Conservation (phyloP, 2,888 invertebrate species). For the Yponomeuta plumbellus region DNA sequence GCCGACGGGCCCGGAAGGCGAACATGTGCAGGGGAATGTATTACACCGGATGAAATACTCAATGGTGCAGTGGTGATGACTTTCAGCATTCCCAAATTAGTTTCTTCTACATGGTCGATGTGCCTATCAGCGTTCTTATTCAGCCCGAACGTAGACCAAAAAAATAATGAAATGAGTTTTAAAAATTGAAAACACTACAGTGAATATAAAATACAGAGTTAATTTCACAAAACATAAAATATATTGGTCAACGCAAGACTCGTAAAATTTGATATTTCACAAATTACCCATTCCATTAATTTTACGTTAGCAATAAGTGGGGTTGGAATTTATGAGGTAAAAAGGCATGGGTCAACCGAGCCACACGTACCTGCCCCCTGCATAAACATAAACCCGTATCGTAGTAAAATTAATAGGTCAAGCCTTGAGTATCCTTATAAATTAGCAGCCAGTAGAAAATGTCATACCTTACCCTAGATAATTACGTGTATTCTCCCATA, state of each 20-base stretch:
- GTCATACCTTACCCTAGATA: neutral
- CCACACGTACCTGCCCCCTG: neutral
- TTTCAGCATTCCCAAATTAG: conserved; percentile 42
- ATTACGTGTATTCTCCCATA: neutral
- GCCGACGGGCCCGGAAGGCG: conserved; percentile 51
- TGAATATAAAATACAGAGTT: neutral
- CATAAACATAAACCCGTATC: neutral
- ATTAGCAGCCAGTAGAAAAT: neutral
- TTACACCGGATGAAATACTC: conserved; percentile 59
- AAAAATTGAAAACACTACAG: neutral
- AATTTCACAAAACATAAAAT: neutral
- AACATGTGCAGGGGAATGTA: conserved; percentile 58
- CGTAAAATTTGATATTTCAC: conserved; percentile 57
- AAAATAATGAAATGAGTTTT: too few species aligned
- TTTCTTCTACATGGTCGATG: conserved; percentile 9
- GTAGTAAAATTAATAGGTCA: neutral
- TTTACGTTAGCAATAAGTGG: conserved; percentile 68
- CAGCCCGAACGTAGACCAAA: too few species aligned
- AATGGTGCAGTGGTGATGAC: conserved; percentile 56
- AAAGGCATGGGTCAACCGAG: conserved; percentile 12
- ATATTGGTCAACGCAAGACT: neutral
- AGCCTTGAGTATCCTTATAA: neutral
- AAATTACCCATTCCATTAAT: conserved; percentile 71
- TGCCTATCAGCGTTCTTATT: too few species aligned
- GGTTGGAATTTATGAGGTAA: conserved; percentile 19